Conservation (phyloP, 2,797 vertebrate species). For the Mormyrops boulengeri region DNA sequence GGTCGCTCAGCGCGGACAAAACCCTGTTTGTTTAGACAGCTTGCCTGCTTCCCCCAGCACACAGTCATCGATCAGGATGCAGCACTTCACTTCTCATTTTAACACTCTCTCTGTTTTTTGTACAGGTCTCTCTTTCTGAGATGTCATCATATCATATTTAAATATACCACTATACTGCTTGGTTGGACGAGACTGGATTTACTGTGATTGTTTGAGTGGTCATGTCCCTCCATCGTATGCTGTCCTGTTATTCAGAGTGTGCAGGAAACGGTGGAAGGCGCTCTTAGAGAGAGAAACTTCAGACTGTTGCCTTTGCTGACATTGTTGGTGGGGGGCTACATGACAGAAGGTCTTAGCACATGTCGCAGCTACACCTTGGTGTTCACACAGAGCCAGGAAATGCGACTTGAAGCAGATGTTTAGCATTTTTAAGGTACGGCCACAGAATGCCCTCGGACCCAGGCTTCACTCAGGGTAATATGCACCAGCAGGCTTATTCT, state of each 20-base stretch:
- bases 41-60: background rate
- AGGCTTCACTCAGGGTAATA: background rate
- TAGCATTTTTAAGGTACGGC: background rate
- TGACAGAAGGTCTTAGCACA: background rate
- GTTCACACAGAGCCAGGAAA: background rate
- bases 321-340: background rate
- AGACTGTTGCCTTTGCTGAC: background rate
- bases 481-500: background rate
- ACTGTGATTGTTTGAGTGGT: background rate
- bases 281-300: background rate
- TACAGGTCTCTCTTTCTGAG: background rate
- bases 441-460: background rate
- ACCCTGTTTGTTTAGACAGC: background rate
- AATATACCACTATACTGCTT: background rate
- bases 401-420: background rate
- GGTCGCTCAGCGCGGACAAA: background rate
- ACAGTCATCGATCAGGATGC: background rate
- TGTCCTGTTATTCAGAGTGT: background rate
- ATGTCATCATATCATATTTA: background rate
- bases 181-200: background rate
- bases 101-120: background rate
- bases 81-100: background rate
- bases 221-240: background rate
- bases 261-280: background rate
- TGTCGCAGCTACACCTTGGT: background rate